Conservation (phyloP, 2,888 invertebrate species). For the Agrotis ipsilon region DNA sequence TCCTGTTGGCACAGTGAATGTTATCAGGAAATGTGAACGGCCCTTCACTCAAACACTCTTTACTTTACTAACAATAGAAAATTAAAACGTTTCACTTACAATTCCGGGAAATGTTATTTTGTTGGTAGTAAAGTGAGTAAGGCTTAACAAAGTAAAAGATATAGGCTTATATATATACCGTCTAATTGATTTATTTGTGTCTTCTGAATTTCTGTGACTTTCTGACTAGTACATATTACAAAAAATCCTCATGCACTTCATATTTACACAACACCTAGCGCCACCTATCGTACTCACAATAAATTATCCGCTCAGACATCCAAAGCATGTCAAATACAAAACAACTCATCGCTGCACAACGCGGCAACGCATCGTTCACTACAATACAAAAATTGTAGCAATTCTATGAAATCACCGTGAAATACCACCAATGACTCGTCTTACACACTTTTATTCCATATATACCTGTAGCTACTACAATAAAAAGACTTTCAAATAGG, state of each 20-base stretch:
- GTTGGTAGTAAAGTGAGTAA: neutral
- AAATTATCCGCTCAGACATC: conserved; percentile 2
- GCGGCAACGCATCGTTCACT: conserved; percentile 10
- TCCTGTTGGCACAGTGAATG: conserved; percentile 61
- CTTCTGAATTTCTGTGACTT: neutral
- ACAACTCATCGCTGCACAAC: conserved; percentile 5
- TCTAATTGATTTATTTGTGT: no score
- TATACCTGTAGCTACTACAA: conserved; percentile 6
- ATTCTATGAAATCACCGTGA: conserved; percentile 22
- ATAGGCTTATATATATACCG: no score
- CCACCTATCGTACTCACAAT: conserved; percentile 12
- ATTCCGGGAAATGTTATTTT: neutral
- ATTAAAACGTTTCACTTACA: conserved; percentile 20
- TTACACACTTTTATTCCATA: conserved; percentile 21
- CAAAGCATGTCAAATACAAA: neutral
- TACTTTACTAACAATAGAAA: conserved; percentile 34
- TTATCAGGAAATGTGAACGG: conserved; percentile 50
- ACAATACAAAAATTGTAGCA: conserved; percentile 30
- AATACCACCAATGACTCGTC: conserved; percentile 17
- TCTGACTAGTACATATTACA: neutral
- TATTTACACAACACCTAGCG: conserved; percentile 12
- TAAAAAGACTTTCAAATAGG: conserved; percentile 4
- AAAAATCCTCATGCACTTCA: no score
- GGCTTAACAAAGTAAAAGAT: neutral
- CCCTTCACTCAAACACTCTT: conserved; percentile 31